Evolutionary conservation across 2,888 invertebrate genomes (phyloP).

Genomic region (Stenoptilia bipunctidactyla): DNA sequence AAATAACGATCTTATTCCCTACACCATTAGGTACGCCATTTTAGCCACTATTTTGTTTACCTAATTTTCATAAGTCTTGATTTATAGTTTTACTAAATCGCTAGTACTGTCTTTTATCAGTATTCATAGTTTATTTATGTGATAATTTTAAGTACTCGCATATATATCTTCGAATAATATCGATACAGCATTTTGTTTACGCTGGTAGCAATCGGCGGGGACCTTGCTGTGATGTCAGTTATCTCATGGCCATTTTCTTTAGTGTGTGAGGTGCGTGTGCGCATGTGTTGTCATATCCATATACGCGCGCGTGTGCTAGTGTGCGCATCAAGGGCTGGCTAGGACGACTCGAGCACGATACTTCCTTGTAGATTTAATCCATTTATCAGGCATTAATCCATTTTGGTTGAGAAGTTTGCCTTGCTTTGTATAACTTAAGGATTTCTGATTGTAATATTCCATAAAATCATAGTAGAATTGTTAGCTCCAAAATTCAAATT

Average conservation of each 20-base stretch:
- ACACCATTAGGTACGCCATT: too few relatives aligned
- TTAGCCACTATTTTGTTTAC: too few relatives aligned
- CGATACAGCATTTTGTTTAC: constrained; percentile 19
- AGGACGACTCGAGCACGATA: constrained; percentile 54
- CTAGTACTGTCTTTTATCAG: too few relatives aligned
- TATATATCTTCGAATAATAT: not conserved
- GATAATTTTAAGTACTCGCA: too few relatives aligned
- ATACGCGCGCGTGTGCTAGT: constrained; percentile 11
- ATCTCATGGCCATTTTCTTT: constrained; percentile 54
- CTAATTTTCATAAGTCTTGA: too few relatives aligned
- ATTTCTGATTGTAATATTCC: too few relatives aligned
- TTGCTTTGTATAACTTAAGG: constrained; percentile 21
- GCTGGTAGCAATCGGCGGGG: constrained; percentile 36
- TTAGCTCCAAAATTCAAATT: too few relatives aligned
- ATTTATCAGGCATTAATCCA: constrained; percentile 42
- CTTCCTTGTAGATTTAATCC: constrained; percentile 53
- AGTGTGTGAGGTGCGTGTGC: constrained; percentile 20
- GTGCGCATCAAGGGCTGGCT: constrained; percentile 41
- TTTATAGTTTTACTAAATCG: too few relatives aligned
- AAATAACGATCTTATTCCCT: too few relatives aligned
- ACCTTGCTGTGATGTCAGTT: constrained; percentile 65
- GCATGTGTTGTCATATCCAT: constrained; percentile 4
- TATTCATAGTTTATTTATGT: too few relatives aligned
- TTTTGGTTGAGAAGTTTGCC: constrained; percentile 40
- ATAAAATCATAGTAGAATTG: too few relatives aligned